Conservation (phyloP, 1,140 invertebrate species). For the Centruroides vittatus region DNA sequence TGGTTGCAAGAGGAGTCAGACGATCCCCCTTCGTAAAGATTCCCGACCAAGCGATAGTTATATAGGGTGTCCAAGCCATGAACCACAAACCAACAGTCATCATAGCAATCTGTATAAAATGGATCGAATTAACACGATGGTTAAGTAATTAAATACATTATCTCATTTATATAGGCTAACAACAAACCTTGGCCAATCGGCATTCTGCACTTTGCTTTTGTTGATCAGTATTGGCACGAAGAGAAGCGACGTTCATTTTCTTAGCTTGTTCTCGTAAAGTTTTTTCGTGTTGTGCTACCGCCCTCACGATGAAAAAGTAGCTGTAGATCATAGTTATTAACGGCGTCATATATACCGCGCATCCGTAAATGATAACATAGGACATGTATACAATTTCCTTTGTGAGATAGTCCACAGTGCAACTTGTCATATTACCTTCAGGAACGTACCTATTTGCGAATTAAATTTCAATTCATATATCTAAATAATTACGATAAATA, state of each 20-base stretch:
- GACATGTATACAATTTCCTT: conserved; percentile 42
- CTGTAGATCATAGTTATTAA: conserved; percentile 55
- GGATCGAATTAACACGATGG: not conserved
- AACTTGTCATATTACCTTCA: conserved; percentile 74
- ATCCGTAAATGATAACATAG: conserved; percentile 52
- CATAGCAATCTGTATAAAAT: conserved; percentile 45
- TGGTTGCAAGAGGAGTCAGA: conserved; percentile 45
- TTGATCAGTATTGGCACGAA: conserved; percentile 47
- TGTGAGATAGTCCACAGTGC: conserved; percentile 65
- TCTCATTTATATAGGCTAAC: not conserved
- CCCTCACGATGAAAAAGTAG: conserved; percentile 64
- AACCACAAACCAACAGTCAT: conserved; percentile 70
- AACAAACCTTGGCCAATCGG: conserved; percentile 50
- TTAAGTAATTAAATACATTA: not conserved
- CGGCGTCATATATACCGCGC: conserved; percentile 55
- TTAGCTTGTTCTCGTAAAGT: conserved; percentile 69
- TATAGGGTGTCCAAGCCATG: conserved; percentile 70
- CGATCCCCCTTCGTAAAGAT: conserved; percentile 45
- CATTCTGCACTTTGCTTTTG: conserved; percentile 50
- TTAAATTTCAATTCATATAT: not conserved
- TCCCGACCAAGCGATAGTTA: conserved; percentile 60
- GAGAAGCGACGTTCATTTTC: conserved; percentile 68
- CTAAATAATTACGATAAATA: not conserved
- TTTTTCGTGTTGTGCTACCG: conserved; percentile 63
- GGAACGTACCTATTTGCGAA: conserved; percentile 51